These are phyloP conservation scores for Saccopteryx bilineata DNA, from an alignment of 2,113 vertebrate species.

Conservation along the genomic window DNA sequence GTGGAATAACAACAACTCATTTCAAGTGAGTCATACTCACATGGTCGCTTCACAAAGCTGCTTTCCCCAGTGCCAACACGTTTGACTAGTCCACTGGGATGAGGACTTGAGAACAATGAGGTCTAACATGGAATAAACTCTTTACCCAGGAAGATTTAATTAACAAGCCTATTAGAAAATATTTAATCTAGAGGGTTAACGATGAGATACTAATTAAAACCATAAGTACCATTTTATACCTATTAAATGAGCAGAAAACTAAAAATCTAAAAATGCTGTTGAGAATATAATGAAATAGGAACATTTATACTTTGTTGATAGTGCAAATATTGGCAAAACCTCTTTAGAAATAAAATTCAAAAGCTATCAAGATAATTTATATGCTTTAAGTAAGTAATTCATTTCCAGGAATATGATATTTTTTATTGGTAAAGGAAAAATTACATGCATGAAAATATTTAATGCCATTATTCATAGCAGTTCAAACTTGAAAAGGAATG, in stretches of 20 bases:
- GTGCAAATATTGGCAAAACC: conserved; percentile 31
- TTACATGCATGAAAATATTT: conserved; percentile 36
- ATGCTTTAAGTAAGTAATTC: conserved; percentile 13
- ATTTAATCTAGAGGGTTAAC: conserved; percentile 7
- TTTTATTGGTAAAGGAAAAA: conserved; percentile 53
- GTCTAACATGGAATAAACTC: neutral
- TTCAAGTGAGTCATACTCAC: neutral
- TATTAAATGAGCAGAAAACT: conserved; percentile 10
- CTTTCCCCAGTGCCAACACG: neutral
- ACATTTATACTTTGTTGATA: neutral
- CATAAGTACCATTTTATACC: neutral
- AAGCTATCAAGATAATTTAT: conserved; percentile 10
- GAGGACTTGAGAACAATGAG: conserved; percentile 31
- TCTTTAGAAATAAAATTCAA: conserved; percentile 13
- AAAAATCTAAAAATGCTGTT: neutral
- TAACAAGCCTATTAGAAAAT: neutral
- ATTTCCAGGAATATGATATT: neutral
- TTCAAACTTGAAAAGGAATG: conserved; percentile 41
- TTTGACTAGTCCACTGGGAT: neutral
- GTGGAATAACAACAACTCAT: neutral
- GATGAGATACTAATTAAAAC: neutral
- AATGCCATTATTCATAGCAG: neutral
- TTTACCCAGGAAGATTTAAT: neutral
- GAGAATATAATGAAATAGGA: conserved; percentile 9
- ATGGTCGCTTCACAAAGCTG: conserved; percentile 1